Evolutionary conservation across 2,888 invertebrate genomes (phyloP).

Genomic region (Pollenia amentaria): DNA sequence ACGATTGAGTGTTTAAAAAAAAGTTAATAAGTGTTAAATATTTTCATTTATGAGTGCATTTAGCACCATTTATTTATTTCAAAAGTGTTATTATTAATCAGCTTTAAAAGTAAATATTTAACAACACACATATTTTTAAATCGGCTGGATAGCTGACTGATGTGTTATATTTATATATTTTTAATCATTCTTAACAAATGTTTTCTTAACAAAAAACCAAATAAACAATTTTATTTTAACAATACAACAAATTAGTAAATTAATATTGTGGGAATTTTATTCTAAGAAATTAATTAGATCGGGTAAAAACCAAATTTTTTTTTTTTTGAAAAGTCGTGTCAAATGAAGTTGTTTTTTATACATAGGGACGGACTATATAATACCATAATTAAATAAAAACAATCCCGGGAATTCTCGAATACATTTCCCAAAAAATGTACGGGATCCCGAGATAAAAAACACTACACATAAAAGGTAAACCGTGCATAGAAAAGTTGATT

Average conservation of each 20-base stretch:
- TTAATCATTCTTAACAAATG: slow-evolving; percentile 23
- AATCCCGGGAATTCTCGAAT: no score
- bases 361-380: no score
- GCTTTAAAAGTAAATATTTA: slow-evolving; percentile 54
- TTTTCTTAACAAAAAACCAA: not conserved
- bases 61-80: slow-evolving; percentile 55
- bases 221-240: slow-evolving; percentile 1
- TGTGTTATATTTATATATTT: not conserved
- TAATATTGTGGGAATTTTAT: slow-evolving; percentile 32
- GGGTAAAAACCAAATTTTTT: no score
- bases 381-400: no score
- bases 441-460: no score
- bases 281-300: not conserved
- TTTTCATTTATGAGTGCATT: slow-evolving; percentile 69
- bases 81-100: slow-evolving; percentile 59
- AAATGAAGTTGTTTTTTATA: not conserved
- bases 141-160: not conserved
- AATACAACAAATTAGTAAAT: not conserved
- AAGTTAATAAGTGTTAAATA: slow-evolving; percentile 64
- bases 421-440: no score
- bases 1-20: slow-evolving; percentile 34
- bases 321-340: not conserved
- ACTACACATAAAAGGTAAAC: no score
- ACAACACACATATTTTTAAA: slow-evolving; percentile 17
- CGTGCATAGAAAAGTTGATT: slow-evolving; percentile 5